A percentile compares a stretch with the other conserved stretches of the same genome.
phyloP scores from a whole-genome alignment of 2,888 invertebrate species.

The Eupsilia transversa region DNA sequence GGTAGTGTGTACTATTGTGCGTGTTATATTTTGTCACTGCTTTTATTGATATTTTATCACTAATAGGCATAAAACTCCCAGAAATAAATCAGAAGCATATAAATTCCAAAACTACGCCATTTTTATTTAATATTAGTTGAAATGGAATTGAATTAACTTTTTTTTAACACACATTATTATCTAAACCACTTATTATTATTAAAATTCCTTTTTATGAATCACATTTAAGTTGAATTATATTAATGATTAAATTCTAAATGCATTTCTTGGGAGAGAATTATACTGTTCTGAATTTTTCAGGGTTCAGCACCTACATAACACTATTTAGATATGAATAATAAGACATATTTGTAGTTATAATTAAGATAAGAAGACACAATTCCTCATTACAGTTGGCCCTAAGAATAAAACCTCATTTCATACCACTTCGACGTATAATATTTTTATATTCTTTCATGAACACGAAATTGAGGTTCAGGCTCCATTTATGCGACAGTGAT shows the following conservation, averaged over 20 bases:
- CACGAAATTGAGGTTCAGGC: background rate
- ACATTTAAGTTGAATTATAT: constrained; percentile 57
- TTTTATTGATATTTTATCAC: constrained; percentile 35
- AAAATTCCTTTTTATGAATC: constrained; percentile 63
- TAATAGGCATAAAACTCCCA: constrained; percentile 37
- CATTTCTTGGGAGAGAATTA: constrained; percentile 44
- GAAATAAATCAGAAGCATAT: constrained; percentile 50
- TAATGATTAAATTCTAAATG: constrained; percentile 58
- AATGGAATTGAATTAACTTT: constrained; percentile 46
- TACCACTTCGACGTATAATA: background rate
- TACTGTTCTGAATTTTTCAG: constrained; percentile 63
- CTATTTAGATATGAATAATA: constrained; percentile 62
- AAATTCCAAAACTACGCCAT: constrained; percentile 49
- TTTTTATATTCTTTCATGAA: background rate
- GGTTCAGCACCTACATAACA: constrained; percentile 53
- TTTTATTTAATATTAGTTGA: constrained; percentile 35
- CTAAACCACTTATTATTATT: constrained; percentile 55
- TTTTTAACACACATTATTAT: constrained; percentile 18
- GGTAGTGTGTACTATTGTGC: constrained; percentile 27
- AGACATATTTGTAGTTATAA: constrained; percentile 41
- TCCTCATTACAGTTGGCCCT: constrained; percentile 51
- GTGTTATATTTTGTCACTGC: constrained; percentile 39
- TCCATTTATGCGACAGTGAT: constrained; percentile 8
- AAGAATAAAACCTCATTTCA: constrained; percentile 27
- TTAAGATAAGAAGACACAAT: constrained; percentile 63